Conservation (phyloP, 2,888 invertebrate genomes). For the Phorcus lineatus region DNA sequence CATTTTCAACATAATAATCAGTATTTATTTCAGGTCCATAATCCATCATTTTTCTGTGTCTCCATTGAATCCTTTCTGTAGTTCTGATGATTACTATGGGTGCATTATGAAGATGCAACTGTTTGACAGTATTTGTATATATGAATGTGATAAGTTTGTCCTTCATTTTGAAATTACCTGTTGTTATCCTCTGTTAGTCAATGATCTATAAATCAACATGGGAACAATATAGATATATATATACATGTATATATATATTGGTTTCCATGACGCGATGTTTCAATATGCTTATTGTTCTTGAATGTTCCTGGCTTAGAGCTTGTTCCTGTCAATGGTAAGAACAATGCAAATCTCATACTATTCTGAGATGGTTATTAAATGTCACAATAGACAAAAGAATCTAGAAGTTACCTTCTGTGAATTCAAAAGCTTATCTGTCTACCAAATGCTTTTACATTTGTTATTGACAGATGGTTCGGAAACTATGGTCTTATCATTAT, state of each 20-base stretch:
- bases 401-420: too few relatives aligned
- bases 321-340: neutral
- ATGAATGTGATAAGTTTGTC: constrained; percentile 6
- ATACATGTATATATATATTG: neutral
- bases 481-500: too few relatives aligned
- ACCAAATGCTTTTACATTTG: too few relatives aligned
- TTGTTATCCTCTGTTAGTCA: neutral
- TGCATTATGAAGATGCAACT: neutral
- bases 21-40: too few relatives aligned
- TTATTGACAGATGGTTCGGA: too few relatives aligned
- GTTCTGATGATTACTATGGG: neutral
- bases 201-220: constrained; percentile 9
- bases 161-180: neutral
- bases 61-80: neutral
- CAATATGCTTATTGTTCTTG: neutral
- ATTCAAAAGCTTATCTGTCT: too few relatives aligned
- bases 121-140: constrained; percentile 19
- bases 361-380: too few relatives aligned
- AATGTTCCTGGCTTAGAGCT: neutral
- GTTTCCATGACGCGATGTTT: neutral
- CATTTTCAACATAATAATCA: too few relatives aligned
- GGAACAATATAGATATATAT: neutral
- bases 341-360: too few relatives aligned
- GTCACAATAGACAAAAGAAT: too few relatives aligned
- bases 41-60: neutral